Evolutionary conservation across 2,888 invertebrate genomes (phyloP).

Genomic region (Gibbula magus): DNA sequence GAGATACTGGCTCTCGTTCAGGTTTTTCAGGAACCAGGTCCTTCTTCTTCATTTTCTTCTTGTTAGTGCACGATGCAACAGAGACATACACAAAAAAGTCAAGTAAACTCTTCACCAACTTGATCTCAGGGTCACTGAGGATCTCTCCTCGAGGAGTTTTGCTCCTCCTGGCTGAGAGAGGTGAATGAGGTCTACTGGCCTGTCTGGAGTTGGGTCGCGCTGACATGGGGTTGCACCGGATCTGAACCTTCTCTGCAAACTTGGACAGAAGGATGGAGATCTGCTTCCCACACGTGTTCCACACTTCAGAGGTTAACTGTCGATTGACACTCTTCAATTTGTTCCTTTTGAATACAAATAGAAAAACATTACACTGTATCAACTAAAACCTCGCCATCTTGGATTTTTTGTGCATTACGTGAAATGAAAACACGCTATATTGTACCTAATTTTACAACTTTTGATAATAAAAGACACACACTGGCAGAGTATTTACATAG

Average conservation of each 20-base stretch:
- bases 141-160: not conserved
- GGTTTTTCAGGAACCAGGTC: not conserved
- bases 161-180: not conserved
- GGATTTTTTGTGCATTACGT: too few species aligned
- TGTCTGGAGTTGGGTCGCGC: not conserved
- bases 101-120: conserved; percentile 14
- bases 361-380: too few species aligned
- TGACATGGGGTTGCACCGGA: not conserved
- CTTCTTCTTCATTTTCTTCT: not conserved
- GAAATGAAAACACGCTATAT: too few species aligned
- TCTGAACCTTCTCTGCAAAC: conserved; percentile 19
- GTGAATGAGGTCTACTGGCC: not conserved
- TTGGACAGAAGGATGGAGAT: not conserved
- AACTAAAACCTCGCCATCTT: too few species aligned
- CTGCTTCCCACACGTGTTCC: conserved; percentile 1
- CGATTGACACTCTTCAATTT: conserved; percentile 1
- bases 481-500: too few species aligned
- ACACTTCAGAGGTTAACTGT: not conserved
- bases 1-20: not conserved
- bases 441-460: too few species aligned
- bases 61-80: conserved; percentile 21
- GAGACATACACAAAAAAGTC: conserved; percentile 22
- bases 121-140: not conserved
- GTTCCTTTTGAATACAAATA: not conserved
- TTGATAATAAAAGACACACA: too few species aligned